Base-by-base conservation (phyloP, 2,797 vertebrate species). In the Acanthurus lineatus region DNA sequence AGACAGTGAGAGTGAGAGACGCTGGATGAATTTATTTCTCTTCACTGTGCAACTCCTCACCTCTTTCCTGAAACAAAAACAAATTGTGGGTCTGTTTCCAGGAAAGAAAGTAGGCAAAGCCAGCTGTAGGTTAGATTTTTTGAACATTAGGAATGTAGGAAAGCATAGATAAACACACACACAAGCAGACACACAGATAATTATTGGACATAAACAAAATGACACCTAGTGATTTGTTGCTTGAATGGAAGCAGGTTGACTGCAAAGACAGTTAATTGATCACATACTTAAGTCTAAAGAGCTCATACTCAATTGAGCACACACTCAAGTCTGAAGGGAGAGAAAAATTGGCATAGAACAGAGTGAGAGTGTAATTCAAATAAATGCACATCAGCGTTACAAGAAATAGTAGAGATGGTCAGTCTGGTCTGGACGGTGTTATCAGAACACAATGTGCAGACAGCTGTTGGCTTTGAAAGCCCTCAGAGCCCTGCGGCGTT, bases 401-500 rank as follows among this genome's bases (percentile, higher is more conserved):
- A 56, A 12, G 63, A 61, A 69, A 69, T 68, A 25, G 35, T 20
- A 3, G 60, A 65, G 62, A 73, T 82, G 80, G 70, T 59, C 85
- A 64, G n/a, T 52, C 67, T 59, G 60, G 16, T 38, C 69, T 57
- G 59, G 25, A 32, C 44, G 6, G 22, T 80, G 69, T 82, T 79
- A 81, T 88, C 81, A 77, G 90, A 91, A 93, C 91, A 81, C 75
- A 47, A 77, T 89, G 88, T 94, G 80, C 93, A 92, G 90, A 94
- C 92, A 85, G 86, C 89, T 89, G 90, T 81, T 73, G 81, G 82
- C 83, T 89, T 76, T 80, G 71, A 86, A 78, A 84, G 58, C 72
- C 78, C 78, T 69, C 56, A 3, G 75, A 91, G 85, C 73, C 79
- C 82, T 28, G 76, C 25, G 52, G 73, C 40, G 53, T 40, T 85